Conservation (phyloP, 2,888 invertebrate genomes). For the Stenchaetothrips biformis region DNA sequence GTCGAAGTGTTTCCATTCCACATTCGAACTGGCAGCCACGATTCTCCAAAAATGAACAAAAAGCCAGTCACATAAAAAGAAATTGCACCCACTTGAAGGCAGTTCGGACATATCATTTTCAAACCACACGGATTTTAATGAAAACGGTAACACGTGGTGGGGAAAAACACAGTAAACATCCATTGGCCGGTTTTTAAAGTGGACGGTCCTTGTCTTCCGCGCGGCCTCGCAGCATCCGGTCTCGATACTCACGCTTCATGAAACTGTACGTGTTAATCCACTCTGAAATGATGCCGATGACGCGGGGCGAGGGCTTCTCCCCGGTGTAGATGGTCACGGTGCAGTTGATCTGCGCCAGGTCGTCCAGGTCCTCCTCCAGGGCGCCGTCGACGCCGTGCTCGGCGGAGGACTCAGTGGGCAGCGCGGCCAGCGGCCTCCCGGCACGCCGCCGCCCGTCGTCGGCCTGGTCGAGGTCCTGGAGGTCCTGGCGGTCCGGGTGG, state of each 20-base stretch:
- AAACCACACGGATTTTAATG: no score
- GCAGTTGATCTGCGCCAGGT: conserved; percentile 47
- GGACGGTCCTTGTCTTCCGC: background rate
- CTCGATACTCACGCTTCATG: conserved; percentile 60
- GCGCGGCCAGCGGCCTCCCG: conserved; percentile 40
- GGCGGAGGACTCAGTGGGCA: conserved; percentile 41
- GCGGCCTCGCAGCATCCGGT: background rate
- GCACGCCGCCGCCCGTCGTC: conserved; percentile 27
- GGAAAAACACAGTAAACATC: background rate
- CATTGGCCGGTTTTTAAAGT: no score
- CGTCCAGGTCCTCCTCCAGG: conserved; percentile 44
- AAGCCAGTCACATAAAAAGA: background rate
- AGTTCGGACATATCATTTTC: background rate
- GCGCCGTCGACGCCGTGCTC: conserved; percentile 40
- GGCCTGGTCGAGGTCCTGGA: conserved; percentile 12
- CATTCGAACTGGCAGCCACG: background rate
- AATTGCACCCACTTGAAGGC: background rate
- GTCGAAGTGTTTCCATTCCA: background rate
- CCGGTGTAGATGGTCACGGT: conserved; percentile 50
- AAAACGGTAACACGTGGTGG: background rate
- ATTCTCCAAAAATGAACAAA: background rate
- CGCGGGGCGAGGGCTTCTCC: conserved; percentile 48
- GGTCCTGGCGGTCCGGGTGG: conserved; percentile 29
- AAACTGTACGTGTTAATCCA: conserved; percentile 66
- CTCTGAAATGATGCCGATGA: conserved; percentile 62